phyloP scores from a whole-genome alignment of 2,113 vertebrate species.

The Gila orcuttii region DNA sequence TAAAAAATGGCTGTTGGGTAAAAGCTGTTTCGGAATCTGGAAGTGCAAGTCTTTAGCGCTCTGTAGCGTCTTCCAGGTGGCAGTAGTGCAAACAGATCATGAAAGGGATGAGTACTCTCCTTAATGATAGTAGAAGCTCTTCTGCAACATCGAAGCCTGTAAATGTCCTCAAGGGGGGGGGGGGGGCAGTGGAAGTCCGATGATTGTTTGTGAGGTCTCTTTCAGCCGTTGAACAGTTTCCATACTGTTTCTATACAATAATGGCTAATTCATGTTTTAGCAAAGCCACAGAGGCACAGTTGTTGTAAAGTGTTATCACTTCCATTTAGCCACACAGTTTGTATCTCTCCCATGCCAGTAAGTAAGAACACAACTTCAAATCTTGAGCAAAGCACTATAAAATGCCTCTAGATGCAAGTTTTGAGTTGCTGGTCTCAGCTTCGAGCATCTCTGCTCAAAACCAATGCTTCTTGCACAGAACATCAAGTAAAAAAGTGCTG shows the following conservation, averaged over 20 bases:
- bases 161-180: no score
- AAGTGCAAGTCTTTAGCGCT: background rate
- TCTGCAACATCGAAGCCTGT: no score
- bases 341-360: constrained; percentile 15
- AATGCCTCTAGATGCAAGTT: constrained; percentile 61
- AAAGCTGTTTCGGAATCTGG: background rate
- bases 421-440: constrained; percentile 60
- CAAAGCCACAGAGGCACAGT: background rate
- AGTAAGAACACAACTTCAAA: constrained; percentile 57
- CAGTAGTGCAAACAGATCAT: background rate
- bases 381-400: constrained; percentile 63
- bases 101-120: background rate
- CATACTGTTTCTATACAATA: background rate
- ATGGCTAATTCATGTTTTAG: constrained; percentile 23
- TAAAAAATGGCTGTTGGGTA: background rate
- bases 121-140: no score
- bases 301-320: background rate
- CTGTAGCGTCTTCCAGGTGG: background rate
- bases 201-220: no score
- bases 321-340: constrained; percentile 3
- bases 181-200: no score
- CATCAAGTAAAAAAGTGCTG: constrained; percentile 48
- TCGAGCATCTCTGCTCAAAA: constrained; percentile 63
- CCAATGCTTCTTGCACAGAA: constrained; percentile 65
- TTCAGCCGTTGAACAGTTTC: no score